A percentile compares a stretch with the other conserved stretches of the same genome.
Evolutionary conservation across 2,888 invertebrate species (phyloP).

Genomic region (Mamestra brassicae): DNA sequence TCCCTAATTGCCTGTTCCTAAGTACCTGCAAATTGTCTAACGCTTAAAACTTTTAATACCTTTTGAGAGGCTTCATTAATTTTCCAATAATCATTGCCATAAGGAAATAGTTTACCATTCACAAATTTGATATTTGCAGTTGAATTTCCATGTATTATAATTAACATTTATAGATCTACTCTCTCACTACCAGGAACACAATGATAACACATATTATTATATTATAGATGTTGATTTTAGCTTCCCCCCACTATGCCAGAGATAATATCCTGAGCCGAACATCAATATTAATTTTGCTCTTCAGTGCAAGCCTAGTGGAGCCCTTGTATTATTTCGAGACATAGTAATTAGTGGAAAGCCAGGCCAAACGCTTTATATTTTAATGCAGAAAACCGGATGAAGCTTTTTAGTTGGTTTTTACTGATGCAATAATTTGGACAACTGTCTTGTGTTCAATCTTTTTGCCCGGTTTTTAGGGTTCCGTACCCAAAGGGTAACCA

Average conservation of each 20-base stretch:
- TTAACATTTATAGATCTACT: slow-evolving; percentile 4
- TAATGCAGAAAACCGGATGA: slow-evolving; percentile 12
- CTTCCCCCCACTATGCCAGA: slow-evolving; percentile 60
- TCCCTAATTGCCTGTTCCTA: slow-evolving; percentile 22
- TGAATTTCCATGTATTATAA: slow-evolving; percentile 16
- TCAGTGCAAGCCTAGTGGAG: slow-evolving; percentile 38
- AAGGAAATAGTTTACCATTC: slow-evolving; percentile 3
- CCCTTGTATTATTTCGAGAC: slow-evolving; percentile 74
- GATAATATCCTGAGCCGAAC: slow-evolving; percentile 72
- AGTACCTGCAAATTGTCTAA: slow-evolving; percentile 23
- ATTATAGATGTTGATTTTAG: slow-evolving; percentile 56
- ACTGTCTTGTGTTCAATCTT: no score
- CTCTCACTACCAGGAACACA: slow-evolving; percentile 26
- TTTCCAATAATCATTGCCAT: not conserved
- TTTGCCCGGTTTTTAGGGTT: no score
- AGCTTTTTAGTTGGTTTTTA: slow-evolving; percentile 23
- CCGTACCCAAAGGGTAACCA: no score
- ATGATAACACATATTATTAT: slow-evolving; percentile 46
- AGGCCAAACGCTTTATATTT: slow-evolving; percentile 27
- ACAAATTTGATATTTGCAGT: not conserved
- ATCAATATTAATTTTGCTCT: slow-evolving; percentile 84
- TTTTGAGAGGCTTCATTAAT: slow-evolving; percentile 11
- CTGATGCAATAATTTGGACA: not conserved
- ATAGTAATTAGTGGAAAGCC: slow-evolving; percentile 78
- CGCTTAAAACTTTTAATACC: slow-evolving; percentile 16